Conservation (phyloP, 2,888 invertebrate species). For the Lamproptera curius region DNA sequence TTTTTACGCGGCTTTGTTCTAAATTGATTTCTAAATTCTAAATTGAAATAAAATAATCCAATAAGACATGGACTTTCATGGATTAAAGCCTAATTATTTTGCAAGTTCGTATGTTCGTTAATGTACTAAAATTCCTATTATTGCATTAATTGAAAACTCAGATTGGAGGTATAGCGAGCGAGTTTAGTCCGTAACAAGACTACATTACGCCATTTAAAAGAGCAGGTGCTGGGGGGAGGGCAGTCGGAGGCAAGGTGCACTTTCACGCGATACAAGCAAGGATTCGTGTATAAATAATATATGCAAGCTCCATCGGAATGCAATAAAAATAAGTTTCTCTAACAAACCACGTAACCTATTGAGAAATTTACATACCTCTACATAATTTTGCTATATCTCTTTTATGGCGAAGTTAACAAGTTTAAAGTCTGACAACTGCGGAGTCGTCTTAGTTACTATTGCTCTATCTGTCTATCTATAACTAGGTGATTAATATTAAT, state of each 20-base stretch:
- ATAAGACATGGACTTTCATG: too few species aligned
- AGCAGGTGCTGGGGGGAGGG: slow-evolving; percentile 38
- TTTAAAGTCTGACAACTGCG: slow-evolving; percentile 2
- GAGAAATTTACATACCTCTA: slow-evolving; percentile 18
- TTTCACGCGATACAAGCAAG: slow-evolving; percentile 50
- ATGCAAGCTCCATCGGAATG: slow-evolving; percentile 30
- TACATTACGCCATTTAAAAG: slow-evolving; percentile 67
- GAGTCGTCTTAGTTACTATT: background rate
- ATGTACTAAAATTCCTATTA: too few species aligned
- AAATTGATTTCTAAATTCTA: too few species aligned
- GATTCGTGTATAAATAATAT: slow-evolving; percentile 35
- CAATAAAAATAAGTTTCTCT: slow-evolving; percentile 43
- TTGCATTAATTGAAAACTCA: too few species aligned
- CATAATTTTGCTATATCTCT: slow-evolving; percentile 22
- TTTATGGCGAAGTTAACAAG: slow-evolving; percentile 11
- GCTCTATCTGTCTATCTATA: too few species aligned
- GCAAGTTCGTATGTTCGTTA: too few species aligned
- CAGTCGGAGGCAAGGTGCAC: slow-evolving; percentile 56
- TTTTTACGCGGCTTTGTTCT: too few species aligned
- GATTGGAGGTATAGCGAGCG: too few species aligned
- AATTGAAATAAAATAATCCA: too few species aligned
- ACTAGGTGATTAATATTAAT: too few species aligned
- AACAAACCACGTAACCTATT: slow-evolving; percentile 25
- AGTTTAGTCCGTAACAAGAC: slow-evolving; percentile 10
- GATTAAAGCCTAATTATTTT: too few species aligned